Conservation (phyloP, 2,888 invertebrate species). For the Cerceris rybyensis region DNA sequence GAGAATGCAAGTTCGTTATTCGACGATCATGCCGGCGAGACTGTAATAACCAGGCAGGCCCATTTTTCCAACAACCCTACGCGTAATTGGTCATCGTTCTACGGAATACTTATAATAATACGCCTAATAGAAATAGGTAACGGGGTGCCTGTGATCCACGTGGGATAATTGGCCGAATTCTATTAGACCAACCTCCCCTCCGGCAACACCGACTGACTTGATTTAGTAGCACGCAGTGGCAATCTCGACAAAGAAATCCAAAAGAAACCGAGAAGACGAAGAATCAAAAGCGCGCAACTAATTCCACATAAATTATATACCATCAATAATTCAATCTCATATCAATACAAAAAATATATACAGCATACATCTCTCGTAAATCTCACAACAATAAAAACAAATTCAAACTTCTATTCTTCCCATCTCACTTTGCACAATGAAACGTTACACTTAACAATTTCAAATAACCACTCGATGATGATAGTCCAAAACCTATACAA, state of each 20-base stretch:
- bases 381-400: no score
- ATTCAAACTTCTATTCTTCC: not conserved
- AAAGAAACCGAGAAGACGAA: not conserved
- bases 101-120: conserved; percentile 58
- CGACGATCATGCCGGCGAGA: conserved; percentile 7
- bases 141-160: conserved; percentile 51
- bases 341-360: no score
- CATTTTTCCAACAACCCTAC: conserved; percentile 47
- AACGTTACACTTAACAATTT: not conserved
- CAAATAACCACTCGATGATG: not conserved
- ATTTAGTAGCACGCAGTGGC: conserved; percentile 69
- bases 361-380: no score
- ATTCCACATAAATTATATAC: no score
- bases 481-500: conserved; percentile 35
- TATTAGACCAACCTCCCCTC: conserved; percentile 68
- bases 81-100: conserved; percentile 59
- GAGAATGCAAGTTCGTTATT: conserved; percentile 24
- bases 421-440: not conserved
- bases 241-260: conserved; percentile 48
- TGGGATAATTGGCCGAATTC: conserved; percentile 75
- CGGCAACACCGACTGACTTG: conserved; percentile 51
- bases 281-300: no score
- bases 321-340: no score
- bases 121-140: conserved; percentile 67
- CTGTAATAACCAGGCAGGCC: conserved; percentile 51